Evolutionary conservation across 2,797 vertebrate genomes (phyloP).

Genomic region (Corythornis leucogaster): DNA sequence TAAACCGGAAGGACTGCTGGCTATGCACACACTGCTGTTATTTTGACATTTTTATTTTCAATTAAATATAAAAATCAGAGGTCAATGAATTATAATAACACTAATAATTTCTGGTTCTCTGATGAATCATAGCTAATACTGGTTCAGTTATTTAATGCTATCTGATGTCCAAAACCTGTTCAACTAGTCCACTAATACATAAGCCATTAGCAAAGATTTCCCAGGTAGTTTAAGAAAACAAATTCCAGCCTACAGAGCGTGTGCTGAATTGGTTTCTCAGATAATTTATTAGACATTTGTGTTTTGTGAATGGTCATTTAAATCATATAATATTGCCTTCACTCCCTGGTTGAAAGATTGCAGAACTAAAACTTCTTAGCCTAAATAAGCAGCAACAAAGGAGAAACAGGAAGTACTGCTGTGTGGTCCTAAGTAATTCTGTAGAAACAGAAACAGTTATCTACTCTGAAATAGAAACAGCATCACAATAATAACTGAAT

Average conservation of each 20-base stretch:
- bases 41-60: neutral
- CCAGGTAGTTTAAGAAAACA: constrained; percentile 43
- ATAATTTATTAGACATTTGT: constrained; percentile 34
- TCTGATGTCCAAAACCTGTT: neutral
- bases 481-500: neutral
- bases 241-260: neutral
- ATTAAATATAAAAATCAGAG: neutral
- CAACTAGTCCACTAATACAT: neutral
- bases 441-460: neutral
- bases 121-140: neutral
- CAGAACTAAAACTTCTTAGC: neutral
- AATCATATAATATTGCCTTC: constrained; percentile 9
- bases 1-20: neutral
- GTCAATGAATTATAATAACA: neutral
- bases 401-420: neutral
- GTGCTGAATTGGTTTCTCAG: constrained; percentile 19
- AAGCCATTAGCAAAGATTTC: neutral
- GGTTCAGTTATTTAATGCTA: neutral
- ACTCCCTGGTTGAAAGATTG: neutral
- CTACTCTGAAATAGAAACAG: neutral
- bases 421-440: neutral
- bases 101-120: neutral
- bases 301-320: constrained; percentile 33
- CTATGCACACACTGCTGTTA: neutral
- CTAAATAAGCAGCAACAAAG: constrained; percentile 15